Percentiles rank a stretch among this genome's conserved stretches.
Evolutionary conservation across 2,113 vertebrate species (phyloP).

Genomic region (Merops nubicus): DNA sequence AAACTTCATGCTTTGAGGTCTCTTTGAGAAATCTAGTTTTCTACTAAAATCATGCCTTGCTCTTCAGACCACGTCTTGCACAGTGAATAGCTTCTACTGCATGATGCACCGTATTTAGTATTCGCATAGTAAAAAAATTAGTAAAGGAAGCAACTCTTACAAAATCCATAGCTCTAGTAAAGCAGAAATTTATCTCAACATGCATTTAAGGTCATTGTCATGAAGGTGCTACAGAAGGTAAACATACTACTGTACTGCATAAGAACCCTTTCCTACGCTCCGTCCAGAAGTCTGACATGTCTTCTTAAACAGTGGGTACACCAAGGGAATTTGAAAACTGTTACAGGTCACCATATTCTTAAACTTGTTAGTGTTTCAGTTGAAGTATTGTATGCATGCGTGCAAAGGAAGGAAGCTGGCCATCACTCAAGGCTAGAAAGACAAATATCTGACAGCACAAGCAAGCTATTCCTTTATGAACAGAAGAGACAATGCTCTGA

Average conservation of each 20-base stretch:
- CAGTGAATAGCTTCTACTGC: neutral
- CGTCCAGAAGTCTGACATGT: neutral
- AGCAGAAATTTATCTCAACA: neutral
- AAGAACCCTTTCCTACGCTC: neutral
- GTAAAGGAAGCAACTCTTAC: neutral
- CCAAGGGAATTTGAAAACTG: neutral
- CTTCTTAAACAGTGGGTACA: neutral
- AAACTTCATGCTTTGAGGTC: neutral
- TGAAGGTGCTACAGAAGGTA: neutral
- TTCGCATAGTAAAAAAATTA: neutral
- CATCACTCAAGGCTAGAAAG: neutral
- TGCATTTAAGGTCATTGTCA: neutral
- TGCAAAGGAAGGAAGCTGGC: neutral
- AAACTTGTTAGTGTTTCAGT: neutral
- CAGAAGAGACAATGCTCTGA: neutral
- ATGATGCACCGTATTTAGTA: neutral
- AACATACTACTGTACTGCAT: neutral
- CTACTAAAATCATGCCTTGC: neutral
- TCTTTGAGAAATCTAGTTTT: neutral
- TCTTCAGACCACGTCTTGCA: neutral
- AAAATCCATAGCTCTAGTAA: neutral
- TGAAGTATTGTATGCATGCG: accelerated
- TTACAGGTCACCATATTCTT: neutral
- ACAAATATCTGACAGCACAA: neutral
- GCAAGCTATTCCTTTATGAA: neutral